Base-by-base conservation (phyloP, 2,888 invertebrate genomes). In the Carterocephalus palaemon region DNA sequence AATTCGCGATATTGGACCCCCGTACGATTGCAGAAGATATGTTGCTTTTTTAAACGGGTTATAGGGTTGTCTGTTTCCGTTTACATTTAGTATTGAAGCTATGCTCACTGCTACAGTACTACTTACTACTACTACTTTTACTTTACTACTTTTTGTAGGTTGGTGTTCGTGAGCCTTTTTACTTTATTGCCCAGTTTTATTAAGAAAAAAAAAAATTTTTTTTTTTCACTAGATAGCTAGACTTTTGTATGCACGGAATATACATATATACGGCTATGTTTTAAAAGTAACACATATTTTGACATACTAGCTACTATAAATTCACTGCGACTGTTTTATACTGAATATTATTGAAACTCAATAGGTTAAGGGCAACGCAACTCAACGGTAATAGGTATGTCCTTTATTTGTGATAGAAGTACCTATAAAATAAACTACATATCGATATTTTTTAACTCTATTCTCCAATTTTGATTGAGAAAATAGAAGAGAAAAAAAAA, bases 31-130 rank as follows among this genome's bases (percentile, higher is more conserved):
- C 29, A 49, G 46, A 39, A 48, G 48, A 43, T 52, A 56, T 47
- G 46, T 51, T 47, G 63, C 60, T 65, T 62, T 48, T 42, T 26
- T 56, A 48, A 58, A 52, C 46, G 32, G 45, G 32, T 47, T 42
- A 3, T 36, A 13, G 31, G 24, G 32, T 38, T 20, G 50, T 40
- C 31, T 26, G 22, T 20, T 47, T 39, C 17, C 9, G 20, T 29
- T 41, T 24, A 7, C 8, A 10, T 10, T 34, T 39, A 31, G 28
- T 46, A 26, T 19, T 12, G 41, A 29, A 37, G 37, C 28, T 37
- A 22, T n/a, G n/a, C n/a, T n/a, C n/a, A n/a, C n/a, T 4, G 9
- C 26, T 34, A 34, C n/a, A 3, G 19, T n/a, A n/a, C n/a, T n/a
- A n/a, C n/a, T n/a, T n/a, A n/a, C n/a, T n/a, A n/a, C n/a, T n/a